Base-by-base conservation (phyloP, 2,888 invertebrate genomes). In the Neoscelio sp. region DNA sequence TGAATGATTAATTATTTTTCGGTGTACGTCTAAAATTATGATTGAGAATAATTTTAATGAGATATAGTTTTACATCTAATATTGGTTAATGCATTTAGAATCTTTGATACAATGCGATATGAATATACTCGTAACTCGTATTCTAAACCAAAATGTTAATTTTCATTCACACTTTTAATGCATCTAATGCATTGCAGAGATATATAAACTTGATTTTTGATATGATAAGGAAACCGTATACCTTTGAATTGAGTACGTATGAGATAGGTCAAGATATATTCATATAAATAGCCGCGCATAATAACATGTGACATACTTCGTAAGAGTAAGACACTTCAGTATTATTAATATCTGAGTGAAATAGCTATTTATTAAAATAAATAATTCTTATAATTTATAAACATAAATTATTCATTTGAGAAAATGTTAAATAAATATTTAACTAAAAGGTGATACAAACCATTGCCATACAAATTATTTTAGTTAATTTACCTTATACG, bases 1-100 rank as follows among this genome's bases (percentile, higher is more conserved):
- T 26, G 35, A 68, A 68, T 46, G 54, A 54, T 54, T 44, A 67
- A 54, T 67, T 67, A 54, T 54, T 65, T 65, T 52, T 54, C 52
- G 30, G n/a, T n/a, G n/a, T n/a, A 38, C 42, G 40, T 52, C 17
- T 5, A 7, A 15, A 12, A 46, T n/a, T 7, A n/a, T 20, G 2
- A 5, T 0, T 35, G 44, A 8, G 26, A 17, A 64, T 26, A 17
- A 38, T 26, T 64, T 17, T 38, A 38, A 64, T 60, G 58, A 60
- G 26, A 26, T 26, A 7, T 26, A 26, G 26, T 26, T 26, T 26
- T 26, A 10, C 35, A 35, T 26, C 7, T 26, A 35, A 35, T 35
- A n/a, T 35, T 35, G 2, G 35, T 35, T 35, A n/a, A 35, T 10
- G n/a, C 35, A 35, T 10, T 35, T 10, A 10, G 35, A 7, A 35